Evolutionary conservation across 2,113 vertebrate genomes (phyloP).

Genomic region (Xenopus borealis): DNA sequence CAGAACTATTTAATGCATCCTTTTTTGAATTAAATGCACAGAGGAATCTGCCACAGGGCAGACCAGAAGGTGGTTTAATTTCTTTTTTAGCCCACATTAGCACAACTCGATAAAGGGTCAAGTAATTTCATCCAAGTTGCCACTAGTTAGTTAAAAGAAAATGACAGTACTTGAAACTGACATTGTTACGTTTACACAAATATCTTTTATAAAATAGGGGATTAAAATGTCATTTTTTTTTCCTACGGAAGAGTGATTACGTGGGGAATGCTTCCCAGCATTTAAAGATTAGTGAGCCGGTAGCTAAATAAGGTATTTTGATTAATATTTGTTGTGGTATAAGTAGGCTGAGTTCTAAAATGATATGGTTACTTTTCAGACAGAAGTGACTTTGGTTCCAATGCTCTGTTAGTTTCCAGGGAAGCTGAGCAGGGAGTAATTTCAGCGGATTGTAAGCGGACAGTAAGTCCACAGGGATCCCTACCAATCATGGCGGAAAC

Average conservation of each 20-base stretch:
- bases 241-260: constrained; percentile 54
- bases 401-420: constrained; percentile 65
- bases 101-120: constrained; percentile 85
- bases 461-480: constrained; percentile 96
- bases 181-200: constrained; percentile 55
- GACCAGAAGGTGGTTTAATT: constrained; percentile 74
- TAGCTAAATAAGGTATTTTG: constrained; percentile 69
- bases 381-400: constrained; percentile 77
- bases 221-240: constrained; percentile 68
- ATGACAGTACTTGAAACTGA: constrained; percentile 67
- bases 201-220: constrained; percentile 56
- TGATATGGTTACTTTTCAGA: constrained; percentile 86
- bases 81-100: constrained; percentile 83
- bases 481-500: constrained; percentile 99
- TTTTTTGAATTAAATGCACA: constrained; percentile 79
- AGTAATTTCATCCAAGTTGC: constrained; percentile 87
- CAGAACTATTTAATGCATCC: constrained; percentile 80
- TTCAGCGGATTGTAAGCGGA: constrained; percentile 95
- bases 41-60: constrained; percentile 67
- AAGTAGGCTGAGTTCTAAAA: constrained; percentile 76
- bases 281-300: constrained; percentile 59
- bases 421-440: constrained; percentile 87
- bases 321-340: constrained; percentile 76
- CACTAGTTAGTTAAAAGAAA: constrained; percentile 76
- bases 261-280: constrained; percentile 56